Evolutionary conservation across 2,797 vertebrate genomes (phyloP), one percentile per base, ranked within the genome.

Genomic region (Sciurus vulgaris): DNA sequence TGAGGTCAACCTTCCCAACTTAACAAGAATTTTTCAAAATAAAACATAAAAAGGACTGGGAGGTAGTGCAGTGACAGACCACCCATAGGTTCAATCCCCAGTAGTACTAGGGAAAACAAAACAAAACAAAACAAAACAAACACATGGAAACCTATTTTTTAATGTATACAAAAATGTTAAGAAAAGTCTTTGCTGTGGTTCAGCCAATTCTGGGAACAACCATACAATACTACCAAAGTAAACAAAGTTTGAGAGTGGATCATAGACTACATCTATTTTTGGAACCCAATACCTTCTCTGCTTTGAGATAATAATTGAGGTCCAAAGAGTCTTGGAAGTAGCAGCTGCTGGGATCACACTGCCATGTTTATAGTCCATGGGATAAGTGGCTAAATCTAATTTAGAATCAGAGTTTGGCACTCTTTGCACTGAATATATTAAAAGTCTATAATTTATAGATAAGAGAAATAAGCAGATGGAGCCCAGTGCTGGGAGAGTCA

Each of bases 401-500:
- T 92, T 86, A 59, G 47, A 91, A 47, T 94, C 5, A 61, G 26
- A 33, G 74, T 90, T 92, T 76, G 56, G 38, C 65, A 20, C 17
- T 85, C 72, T 51, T 33, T 81, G 20, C n/a, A 20, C 20, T 51
- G 49, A 83, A 56, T 56, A 47, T 13, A 38, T 79, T 61, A 33
- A 89, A 91, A 88, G 9, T 41, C 13, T 65, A 47, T 35, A 90
- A 86, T 84, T 65, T 49, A 54, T 26, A 77, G 35, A 61, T 88
- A 67, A 44, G 12, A 76, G 20, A 77, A 81, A 15, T 74, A 86
- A 89, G 15, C 61, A 94, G 44, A 83, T 83, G 33, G 82, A 97
- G 5, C 15, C 30, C 4, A 74, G 38, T 54, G 38, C 51, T 72
- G 44, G 13, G 38, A 77, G 63, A 95, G 24, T 82, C 28, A 47